A percentile compares a stretch with the other conserved stretches of the same genome.
These are phyloP conservation scores for Anhinga rufa DNA, from an alignment of 2,113 vertebrate genomes.

Conservation along the genomic window DNA sequence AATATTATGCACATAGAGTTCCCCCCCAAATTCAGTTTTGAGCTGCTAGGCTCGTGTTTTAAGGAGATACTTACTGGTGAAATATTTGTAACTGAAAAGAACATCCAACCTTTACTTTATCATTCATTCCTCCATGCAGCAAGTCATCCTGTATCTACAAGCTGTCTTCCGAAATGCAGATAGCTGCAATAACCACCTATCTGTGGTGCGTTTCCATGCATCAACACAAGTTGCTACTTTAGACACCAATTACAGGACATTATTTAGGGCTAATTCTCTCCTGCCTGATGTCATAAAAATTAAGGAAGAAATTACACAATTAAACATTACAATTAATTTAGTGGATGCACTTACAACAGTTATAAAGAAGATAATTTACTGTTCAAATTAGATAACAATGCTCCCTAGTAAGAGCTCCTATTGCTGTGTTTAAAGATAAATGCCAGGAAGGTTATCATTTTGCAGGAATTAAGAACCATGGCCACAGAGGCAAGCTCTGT, in stretches of 20 bases:
- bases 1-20: fast-evolving
- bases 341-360: neutral
- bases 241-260: neutral
- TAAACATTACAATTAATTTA: neutral
- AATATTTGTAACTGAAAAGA: neutral
- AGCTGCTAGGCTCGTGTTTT: neutral
- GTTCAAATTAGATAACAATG: neutral
- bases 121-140: neutral
- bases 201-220: neutral
- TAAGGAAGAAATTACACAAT: neutral
- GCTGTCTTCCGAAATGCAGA: neutral
- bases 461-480: neutral
- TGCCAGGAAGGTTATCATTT: neutral
- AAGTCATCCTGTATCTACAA: neutral
- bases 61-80: neutral
- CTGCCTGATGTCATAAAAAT: neutral
- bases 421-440: neutral
- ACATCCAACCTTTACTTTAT: neutral
- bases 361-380: neutral
- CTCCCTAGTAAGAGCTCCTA: neutral
- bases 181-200: neutral
- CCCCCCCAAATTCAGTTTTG: neutral
- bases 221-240: neutral
- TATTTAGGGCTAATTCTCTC: neutral
- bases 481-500: neutral